A percentile compares a stretch with the other conserved stretches of the same genome.
Evolutionary conservation across 2,797 vertebrate species (phyloP).

Genomic region (Chiloscyllium punctatum): DNA sequence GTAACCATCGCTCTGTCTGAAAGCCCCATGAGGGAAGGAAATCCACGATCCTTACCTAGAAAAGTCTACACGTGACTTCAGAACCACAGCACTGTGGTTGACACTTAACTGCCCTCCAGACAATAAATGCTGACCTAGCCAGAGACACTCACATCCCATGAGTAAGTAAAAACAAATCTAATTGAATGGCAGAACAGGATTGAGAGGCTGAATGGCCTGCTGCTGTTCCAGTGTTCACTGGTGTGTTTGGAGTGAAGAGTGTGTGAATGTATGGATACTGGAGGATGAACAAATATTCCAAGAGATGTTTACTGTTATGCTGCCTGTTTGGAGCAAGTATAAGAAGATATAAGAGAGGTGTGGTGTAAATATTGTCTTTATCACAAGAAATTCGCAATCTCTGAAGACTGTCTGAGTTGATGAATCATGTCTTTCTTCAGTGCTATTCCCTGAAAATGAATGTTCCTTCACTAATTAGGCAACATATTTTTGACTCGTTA

Average conservation of each 20-base stretch:
- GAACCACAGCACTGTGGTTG: no score
- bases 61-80: no score
- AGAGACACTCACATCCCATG: no score
- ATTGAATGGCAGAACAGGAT: not conserved
- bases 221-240: not conserved
- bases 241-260: not conserved
- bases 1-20: no score
- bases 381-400: not conserved
- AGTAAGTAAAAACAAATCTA: no score
- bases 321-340: not conserved
- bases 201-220: not conserved
- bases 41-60: no score
- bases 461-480: slow-evolving; percentile 10
- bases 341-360: not conserved
- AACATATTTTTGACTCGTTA: slow-evolving; percentile 13
- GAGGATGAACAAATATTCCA: not conserved
- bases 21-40: no score
- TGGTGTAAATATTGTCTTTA: not conserved
- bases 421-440: slow-evolving; percentile 7
- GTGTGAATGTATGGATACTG: not conserved
- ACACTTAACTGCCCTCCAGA: no score
- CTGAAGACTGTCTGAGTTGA: slow-evolving; percentile 7
- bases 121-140: no score
- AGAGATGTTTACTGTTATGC: not conserved
- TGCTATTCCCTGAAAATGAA: not conserved